Conservation (phyloP, 2,888 invertebrate genomes). For the Cistogaster globosa region DNA sequence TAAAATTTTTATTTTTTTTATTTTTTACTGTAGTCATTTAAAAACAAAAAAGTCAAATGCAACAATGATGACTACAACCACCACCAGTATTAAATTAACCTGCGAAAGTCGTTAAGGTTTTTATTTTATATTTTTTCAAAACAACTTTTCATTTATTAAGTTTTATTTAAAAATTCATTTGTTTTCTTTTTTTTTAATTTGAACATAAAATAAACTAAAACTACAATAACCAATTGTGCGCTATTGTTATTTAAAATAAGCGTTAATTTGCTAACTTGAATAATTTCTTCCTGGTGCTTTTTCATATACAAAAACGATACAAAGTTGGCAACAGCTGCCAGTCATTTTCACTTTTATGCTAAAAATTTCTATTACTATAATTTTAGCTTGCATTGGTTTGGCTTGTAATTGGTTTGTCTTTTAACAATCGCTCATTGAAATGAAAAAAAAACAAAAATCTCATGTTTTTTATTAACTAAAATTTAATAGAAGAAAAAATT, state of each 20-base stretch:
- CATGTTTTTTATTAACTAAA: not conserved
- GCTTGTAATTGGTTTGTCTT: too few relatives aligned
- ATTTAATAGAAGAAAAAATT: not conserved
- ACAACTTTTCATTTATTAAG: too few relatives aligned
- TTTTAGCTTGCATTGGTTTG: conserved; percentile 17
- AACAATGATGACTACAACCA: too few relatives aligned
- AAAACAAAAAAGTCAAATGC: too few relatives aligned
- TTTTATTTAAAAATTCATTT: too few relatives aligned
- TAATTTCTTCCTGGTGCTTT: conserved; percentile 53
- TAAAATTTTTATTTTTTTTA: too few relatives aligned
- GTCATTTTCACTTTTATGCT: conserved; percentile 59
- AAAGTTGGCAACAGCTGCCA: conserved; percentile 50
- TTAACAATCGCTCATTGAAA: too few relatives aligned
- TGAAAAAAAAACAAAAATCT: not conserved
- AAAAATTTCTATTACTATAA: conserved; percentile 27
- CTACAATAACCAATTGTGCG: conserved; percentile 34
- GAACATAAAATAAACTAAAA: conserved; percentile 2
- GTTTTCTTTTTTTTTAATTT: too few relatives aligned
- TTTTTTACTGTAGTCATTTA: too few relatives aligned
- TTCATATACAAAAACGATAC: conserved; percentile 18
- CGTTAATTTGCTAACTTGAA: conserved; percentile 48
- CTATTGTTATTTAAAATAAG: conserved; percentile 24
- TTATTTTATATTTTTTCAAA: too few relatives aligned
- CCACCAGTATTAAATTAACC: too few relatives aligned
- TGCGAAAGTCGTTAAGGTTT: too few relatives aligned